These are phyloP conservation scores for Pseudomugil gertrudae DNA, from an alignment of 2,797 vertebrate species.

Conservation along the genomic window DNA sequence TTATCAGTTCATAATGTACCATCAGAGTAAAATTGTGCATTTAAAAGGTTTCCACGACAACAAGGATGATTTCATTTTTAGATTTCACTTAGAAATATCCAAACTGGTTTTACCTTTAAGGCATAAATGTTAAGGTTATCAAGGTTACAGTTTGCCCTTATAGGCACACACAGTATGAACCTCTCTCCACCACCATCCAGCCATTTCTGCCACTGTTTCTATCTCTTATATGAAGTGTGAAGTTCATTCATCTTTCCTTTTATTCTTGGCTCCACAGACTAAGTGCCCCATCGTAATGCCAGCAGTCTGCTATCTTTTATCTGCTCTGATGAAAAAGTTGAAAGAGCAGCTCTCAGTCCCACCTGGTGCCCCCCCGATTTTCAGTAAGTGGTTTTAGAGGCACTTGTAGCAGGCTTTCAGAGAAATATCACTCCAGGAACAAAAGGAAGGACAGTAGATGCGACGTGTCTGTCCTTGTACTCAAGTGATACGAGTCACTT, in stretches of 20 bases:
- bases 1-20: neutral
- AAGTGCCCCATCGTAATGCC: conserved; percentile 33
- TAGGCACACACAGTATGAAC: neutral
- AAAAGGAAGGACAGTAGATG: neutral
- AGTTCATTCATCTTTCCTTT: conserved; percentile 39
- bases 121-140: neutral
- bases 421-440: conserved; percentile 18
- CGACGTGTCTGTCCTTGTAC: neutral
- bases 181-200: neutral
- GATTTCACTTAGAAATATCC: neutral
- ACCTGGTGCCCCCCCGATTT: conserved; percentile 22
- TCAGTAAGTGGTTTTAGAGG: conserved; percentile 44
- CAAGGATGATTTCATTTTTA: too few relatives aligned
- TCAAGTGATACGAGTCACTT: neutral
- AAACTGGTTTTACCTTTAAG: neutral
- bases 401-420: conserved; percentile 30
- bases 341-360: conserved; percentile 23
- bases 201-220: conserved; percentile 10
- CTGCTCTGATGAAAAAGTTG: conserved; percentile 48
- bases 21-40: neutral
- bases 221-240: conserved; percentile 1
- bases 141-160: neutral
- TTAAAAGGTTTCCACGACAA: neutral
- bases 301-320: conserved; percentile 38
- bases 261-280: conserved; percentile 16